These are phyloP conservation scores for Pilophorus perplexus DNA, from an alignment of 2,888 invertebrate species.

Conservation along the genomic window DNA sequence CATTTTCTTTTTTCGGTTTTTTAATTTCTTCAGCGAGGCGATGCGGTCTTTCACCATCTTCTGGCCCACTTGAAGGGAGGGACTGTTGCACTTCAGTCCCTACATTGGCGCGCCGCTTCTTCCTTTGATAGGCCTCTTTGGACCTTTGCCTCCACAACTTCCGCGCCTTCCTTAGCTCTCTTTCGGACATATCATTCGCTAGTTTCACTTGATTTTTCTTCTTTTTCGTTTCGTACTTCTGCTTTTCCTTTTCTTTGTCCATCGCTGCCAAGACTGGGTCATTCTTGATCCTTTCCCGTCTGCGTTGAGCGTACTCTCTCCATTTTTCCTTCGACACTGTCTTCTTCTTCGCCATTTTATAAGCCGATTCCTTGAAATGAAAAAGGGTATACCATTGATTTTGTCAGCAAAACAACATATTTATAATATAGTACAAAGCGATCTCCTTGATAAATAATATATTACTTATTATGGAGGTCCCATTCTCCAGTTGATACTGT, in stretches of 20 bases:
- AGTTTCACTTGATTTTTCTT: constrained; percentile 8
- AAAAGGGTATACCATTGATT: too few species aligned
- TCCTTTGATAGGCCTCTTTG: background rate
- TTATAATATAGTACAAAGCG: background rate
- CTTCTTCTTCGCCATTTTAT: constrained; percentile 5
- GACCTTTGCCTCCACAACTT: background rate
- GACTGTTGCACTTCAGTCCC: too few species aligned
- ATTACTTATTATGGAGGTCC: too few species aligned
- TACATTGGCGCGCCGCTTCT: too few species aligned
- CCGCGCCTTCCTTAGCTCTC: background rate
- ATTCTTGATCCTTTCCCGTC: constrained; percentile 19
- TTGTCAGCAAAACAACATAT: too few species aligned
- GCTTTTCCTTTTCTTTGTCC: constrained; percentile 8
- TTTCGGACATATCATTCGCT: background rate
- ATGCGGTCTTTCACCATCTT: too few species aligned
- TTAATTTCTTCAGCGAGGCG: too few species aligned
- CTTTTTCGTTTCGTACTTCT: constrained; percentile 8
- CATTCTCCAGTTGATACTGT: too few species aligned
- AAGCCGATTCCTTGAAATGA: constrained; percentile 3
- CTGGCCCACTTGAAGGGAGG: constrained; percentile 14
- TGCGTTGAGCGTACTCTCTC: background rate
- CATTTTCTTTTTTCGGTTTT: background rate
- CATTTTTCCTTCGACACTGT: background rate
- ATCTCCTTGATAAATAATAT: background rate
- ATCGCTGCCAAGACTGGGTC: background rate